phyloP scores from a whole-genome alignment of 2,797 vertebrate genomes.

The Psittacula derbiana region DNA sequence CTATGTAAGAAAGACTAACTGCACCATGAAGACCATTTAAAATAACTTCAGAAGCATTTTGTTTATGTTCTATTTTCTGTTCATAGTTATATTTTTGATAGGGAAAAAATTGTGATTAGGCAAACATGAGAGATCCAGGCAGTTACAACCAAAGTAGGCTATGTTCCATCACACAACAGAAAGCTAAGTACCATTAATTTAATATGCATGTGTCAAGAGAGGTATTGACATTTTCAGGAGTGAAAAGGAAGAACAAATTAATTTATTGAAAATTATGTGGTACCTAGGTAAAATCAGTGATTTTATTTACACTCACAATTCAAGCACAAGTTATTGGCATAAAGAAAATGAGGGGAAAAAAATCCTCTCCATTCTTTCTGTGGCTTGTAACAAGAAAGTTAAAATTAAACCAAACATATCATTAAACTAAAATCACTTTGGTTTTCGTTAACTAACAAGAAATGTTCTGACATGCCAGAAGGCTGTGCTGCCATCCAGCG shows the following conservation, averaged over 20 bases:
- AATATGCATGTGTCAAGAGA: background rate
- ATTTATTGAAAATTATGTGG: background rate
- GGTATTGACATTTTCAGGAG: background rate
- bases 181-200: background rate
- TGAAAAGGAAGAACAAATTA: background rate
- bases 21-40: background rate
- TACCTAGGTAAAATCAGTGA: background rate
- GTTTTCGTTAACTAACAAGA: background rate
- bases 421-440: background rate
- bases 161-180: background rate
- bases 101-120: background rate
- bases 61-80: background rate
- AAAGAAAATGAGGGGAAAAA: background rate
- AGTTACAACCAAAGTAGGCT: background rate
- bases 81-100: background rate
- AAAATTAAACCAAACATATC: background rate
- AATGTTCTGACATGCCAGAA: background rate
- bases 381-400: background rate
- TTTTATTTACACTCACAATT: conserved; percentile 4
- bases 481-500: too few species aligned
- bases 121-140: background rate
- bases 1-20: background rate
- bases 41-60: background rate
- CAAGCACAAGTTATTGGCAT: background rate
- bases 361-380: background rate